Evolutionary conservation across 2,113 vertebrate genomes (phyloP).

Genomic region (Bungarus multicinctus): DNA sequence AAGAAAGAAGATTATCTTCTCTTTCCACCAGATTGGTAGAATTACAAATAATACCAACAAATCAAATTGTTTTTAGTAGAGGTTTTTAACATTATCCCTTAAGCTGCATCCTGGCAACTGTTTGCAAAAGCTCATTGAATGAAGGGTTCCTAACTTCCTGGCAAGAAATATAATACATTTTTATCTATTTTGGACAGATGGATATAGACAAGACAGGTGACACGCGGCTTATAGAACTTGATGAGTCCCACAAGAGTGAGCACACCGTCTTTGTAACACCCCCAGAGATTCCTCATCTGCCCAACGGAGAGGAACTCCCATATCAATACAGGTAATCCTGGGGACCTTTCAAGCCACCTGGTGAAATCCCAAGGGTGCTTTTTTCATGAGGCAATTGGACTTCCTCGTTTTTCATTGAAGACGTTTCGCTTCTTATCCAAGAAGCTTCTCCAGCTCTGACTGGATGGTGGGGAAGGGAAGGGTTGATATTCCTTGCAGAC

Average conservation of each 20-base stretch:
- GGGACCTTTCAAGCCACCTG: conserved; percentile 23
- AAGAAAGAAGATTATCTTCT: background rate
- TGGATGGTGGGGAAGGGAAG: too few species aligned
- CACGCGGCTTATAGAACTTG: conserved; percentile 88
- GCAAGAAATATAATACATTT: background rate
- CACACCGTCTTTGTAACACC: conserved; percentile 97
- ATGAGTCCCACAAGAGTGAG: conserved; percentile 94
- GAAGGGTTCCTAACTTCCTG: background rate
- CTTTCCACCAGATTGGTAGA: background rate
- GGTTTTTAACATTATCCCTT: background rate
- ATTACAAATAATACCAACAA: background rate
- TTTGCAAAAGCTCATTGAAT: background rate
- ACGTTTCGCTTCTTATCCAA: too few species aligned
- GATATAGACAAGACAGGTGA: conserved; percentile 88
- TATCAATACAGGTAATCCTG: conserved; percentile 86
- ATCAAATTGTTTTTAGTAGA: background rate
- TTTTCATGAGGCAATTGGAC: too few species aligned
- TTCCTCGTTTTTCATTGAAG: too few species aligned
- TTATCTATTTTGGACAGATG: conserved; percentile 69
- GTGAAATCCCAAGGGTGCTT: background rate
- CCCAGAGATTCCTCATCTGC: conserved; percentile 89
- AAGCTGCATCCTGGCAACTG: background rate
- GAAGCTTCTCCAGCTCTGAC: too few species aligned
- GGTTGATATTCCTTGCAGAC: too few species aligned
- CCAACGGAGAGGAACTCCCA: conserved; percentile 88